Conservation (phyloP, 2,888 invertebrate genomes). For the Globia sparganii region DNA sequence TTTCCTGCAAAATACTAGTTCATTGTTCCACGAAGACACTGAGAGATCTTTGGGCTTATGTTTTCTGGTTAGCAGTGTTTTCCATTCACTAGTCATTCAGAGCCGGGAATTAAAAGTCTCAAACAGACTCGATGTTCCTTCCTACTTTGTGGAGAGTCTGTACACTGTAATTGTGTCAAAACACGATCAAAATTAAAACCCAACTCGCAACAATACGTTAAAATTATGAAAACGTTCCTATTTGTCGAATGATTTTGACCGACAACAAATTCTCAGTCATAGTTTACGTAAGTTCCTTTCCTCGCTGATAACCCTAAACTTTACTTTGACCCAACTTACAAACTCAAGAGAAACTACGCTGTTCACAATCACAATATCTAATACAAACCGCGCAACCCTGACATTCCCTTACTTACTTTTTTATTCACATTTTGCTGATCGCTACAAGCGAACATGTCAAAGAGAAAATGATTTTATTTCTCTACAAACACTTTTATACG, state of each 20-base stretch:
- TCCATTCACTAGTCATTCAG: slow-evolving; percentile 45
- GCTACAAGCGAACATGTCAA: slow-evolving; percentile 52
- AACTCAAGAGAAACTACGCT: slow-evolving; percentile 45
- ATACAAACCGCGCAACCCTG: slow-evolving; percentile 36
- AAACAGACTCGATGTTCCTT: slow-evolving; percentile 40
- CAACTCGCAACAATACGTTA: too few species aligned
- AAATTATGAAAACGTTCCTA: not conserved
- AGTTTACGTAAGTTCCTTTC: not conserved
- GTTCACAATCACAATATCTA: slow-evolving; percentile 39
- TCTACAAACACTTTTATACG: too few species aligned
- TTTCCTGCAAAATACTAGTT: slow-evolving; percentile 39
- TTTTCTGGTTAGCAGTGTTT: slow-evolving; percentile 49
- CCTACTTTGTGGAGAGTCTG: not conserved
- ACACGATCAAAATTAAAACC: not conserved
- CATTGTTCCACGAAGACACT: slow-evolving; percentile 41
- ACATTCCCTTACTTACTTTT: slow-evolving; percentile 44
- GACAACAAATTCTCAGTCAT: slow-evolving; percentile 23
- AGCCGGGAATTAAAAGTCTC: slow-evolving; percentile 40
- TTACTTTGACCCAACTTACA: slow-evolving; percentile 35
- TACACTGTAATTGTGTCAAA: not conserved
- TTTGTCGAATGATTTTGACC: not conserved
- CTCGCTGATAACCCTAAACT: slow-evolving; percentile 34
- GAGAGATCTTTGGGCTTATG: slow-evolving; percentile 39
- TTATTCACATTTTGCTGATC: slow-evolving; percentile 46
- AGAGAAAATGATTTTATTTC: not conserved